Conservation (phyloP, 30 jellyfish, hydroid and myxozoan species). For the Aurelia sp. region DNA sequence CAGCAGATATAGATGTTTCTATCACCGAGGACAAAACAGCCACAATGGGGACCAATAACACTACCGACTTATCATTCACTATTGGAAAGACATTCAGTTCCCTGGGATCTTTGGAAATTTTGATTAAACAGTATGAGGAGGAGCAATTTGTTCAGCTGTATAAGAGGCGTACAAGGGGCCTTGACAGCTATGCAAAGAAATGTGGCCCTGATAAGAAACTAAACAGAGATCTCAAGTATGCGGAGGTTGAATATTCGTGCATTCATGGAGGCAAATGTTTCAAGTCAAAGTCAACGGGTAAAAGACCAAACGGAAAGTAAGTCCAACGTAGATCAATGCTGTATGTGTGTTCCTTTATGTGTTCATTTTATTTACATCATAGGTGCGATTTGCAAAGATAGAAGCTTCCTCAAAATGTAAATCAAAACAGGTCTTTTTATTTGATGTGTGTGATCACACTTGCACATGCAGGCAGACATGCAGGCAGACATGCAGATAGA, state of each 20-base stretch:
- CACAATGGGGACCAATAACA: conserved; percentile 11
- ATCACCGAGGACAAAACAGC: not conserved
- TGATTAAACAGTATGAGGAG: conserved; percentile 20
- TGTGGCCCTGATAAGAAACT: conserved; percentile 37
- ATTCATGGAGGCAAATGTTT: conserved; percentile 44
- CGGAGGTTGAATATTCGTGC: conserved; percentile 42
- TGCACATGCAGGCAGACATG: too few species aligned
- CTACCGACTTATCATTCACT: not conserved
- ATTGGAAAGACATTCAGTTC: conserved; percentile 34
- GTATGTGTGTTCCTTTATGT: too few species aligned
- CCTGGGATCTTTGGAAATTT: conserved; percentile 10
- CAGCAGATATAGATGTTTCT: not conserved
- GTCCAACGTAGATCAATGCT: too few species aligned
- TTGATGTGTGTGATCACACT: too few species aligned
- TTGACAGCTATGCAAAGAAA: conserved; percentile 22
- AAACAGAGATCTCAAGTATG: conserved; percentile 18
- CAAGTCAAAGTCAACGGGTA: conserved; percentile 46
- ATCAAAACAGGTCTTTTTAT: too few species aligned
- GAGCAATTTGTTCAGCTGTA: conserved; percentile 16
- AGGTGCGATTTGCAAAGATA: too few species aligned
- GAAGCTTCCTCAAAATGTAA: too few species aligned
- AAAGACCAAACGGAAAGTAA: too few species aligned
- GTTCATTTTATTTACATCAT: too few species aligned
- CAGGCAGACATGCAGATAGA: too few species aligned
- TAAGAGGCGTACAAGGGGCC: conserved; percentile 21